phyloP scores from a whole-genome alignment of 2,797 vertebrate genomes.

The Aphelocoma californica region DNA sequence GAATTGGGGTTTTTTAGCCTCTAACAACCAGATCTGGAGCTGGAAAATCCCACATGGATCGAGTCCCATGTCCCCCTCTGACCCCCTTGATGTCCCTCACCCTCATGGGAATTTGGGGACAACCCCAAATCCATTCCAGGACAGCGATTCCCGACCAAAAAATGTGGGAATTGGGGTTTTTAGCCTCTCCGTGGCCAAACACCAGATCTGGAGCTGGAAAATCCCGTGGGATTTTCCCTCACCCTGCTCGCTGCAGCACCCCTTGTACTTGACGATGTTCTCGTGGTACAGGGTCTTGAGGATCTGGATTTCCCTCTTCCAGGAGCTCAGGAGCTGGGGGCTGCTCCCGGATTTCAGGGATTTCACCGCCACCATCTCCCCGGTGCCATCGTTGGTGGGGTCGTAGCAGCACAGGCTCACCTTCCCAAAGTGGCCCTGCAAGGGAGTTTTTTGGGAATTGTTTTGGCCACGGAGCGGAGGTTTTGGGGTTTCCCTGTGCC shows the following conservation, averaged over 20 bases:
- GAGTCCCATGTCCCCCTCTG: neutral
- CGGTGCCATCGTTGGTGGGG: conserved; percentile 87
- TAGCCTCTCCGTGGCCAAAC: neutral
- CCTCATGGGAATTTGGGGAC: no score
- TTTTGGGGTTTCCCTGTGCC: accelerated
- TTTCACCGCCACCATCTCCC: conserved; percentile 92
- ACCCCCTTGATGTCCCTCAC: no score
- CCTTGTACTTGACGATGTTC: conserved; percentile 97
- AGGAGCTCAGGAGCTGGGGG: conserved; percentile 76
- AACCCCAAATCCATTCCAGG: no score
- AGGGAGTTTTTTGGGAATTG: accelerated
- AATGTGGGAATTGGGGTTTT: neutral
- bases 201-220: neutral
- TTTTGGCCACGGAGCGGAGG: no score
- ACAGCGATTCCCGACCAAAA: neutral
- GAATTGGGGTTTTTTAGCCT: neutral
- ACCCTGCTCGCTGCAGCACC: conserved; percentile 91
- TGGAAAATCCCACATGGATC: neutral
- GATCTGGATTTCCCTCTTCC: conserved; percentile 91
- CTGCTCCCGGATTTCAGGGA: conserved; percentile 84
- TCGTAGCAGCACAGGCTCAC: conserved; percentile 91
- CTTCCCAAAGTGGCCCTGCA: conserved; percentile 92
- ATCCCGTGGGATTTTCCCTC: neutral
- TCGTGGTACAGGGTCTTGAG: conserved; percentile 86
- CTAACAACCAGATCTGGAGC: neutral